These are phyloP conservation scores for Phalacrocorax aristotelis DNA, from an alignment of 2,113 vertebrate genomes.

Conservation along the genomic window DNA sequence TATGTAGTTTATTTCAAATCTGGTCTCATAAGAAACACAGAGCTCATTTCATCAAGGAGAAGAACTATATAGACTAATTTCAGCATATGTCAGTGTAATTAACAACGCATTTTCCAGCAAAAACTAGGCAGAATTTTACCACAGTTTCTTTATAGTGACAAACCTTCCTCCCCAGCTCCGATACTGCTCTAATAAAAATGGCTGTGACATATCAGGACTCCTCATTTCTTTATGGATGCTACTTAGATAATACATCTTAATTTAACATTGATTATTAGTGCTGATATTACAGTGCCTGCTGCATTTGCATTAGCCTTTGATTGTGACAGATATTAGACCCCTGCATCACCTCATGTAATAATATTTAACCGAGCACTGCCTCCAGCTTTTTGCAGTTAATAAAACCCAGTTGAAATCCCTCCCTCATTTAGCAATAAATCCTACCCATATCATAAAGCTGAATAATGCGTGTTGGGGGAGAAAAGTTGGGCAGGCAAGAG, in stretches of 20 bases:
- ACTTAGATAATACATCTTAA: neutral
- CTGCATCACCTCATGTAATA: neutral
- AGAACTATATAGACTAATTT: slow-evolving; percentile 21
- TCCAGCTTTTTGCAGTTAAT: slow-evolving; percentile 32
- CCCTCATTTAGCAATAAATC: neutral
- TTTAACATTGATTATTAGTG: slow-evolving; percentile 29
- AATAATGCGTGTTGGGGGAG: neutral
- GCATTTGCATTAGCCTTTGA: slow-evolving; percentile 20
- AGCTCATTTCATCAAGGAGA: slow-evolving; percentile 6
- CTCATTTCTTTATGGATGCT: neutral
- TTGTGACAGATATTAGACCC: neutral
- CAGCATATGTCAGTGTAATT: slow-evolving; percentile 24
- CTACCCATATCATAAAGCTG: neutral
- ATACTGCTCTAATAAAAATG: slow-evolving; percentile 5
- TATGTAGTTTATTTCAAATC: slow-evolving; percentile 42
- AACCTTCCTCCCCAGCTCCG: neutral
- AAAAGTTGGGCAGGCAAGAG: neutral
- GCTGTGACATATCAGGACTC: slow-evolving; percentile 1
- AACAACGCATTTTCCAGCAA: slow-evolving; percentile 1
- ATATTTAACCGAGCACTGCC: neutral
- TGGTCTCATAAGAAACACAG: neutral
- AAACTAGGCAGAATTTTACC: neutral
- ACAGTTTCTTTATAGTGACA: neutral
- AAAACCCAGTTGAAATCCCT: slow-evolving; percentile 4
- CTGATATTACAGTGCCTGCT: neutral